Evolutionary conservation across 2,113 vertebrate genomes (phyloP), one percentile per base, ranked within the genome.

Genomic region (Emydocephalus ijimae): DNA sequence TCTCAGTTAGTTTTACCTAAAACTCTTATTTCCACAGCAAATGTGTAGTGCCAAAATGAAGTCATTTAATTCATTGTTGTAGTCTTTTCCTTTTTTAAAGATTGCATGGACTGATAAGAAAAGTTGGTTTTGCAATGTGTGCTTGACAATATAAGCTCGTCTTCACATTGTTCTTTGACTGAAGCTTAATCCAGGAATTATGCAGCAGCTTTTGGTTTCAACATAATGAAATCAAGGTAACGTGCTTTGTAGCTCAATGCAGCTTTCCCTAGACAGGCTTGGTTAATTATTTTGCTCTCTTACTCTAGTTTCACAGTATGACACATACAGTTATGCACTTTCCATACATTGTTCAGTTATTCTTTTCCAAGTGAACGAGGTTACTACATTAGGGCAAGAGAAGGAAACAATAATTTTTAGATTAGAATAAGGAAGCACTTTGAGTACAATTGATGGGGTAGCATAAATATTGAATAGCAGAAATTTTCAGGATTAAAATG

Each of bases 31-130:
- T 81, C 23, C 88, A 88, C 91, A 86, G 91, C 94, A 94, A 96
- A 50, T 45, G 2, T 14, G 93, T 11, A 18, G 92, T 1, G 48
- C 93, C 94, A 86, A 91, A 96, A 94, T 85, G 55, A 95, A 94
- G 95, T 81, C 91, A 91, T 74, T 95, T 93, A 94, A 95, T 95
- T 96, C 93, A 86, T 61, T n/a, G 85, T 94, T 93, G 21, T 0
- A 0, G 55, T 55, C 89, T 26, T 59, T 43, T 29, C 23, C 54
- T 24, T 59, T 89, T 89, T 56, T 14, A 89, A 91, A 59, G 61
- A 48, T 4, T 91, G 81, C 18, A 43, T 54, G 48, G 23, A 50
- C 15, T 52, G 92, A 93, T 91, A 94, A 93, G 92, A 91, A 90
- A 92, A 93, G 50, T 50, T 3, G 0, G 89, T 96, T 61, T 94